These are phyloP conservation scores for Fregata magnificens DNA, from an alignment of 2,113 vertebrate species.

Conservation along the genomic window DNA sequence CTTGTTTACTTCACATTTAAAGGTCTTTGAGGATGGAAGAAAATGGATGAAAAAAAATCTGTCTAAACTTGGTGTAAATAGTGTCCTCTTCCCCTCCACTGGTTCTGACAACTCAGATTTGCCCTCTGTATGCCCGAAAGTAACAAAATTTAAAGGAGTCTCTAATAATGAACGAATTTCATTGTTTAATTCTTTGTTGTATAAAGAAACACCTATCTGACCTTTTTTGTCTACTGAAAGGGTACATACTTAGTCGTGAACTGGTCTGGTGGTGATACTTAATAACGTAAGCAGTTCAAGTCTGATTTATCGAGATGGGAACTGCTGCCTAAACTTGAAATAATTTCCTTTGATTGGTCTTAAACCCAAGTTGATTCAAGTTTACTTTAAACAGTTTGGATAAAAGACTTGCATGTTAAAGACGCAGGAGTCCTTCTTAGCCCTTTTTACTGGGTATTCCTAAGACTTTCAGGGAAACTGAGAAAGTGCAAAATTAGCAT, in stretches of 20 bases:
- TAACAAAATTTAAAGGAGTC: not conserved
- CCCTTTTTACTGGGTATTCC: not conserved
- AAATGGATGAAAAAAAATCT: not conserved
- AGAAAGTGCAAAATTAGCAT: not conserved
- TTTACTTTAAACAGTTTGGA: not conserved
- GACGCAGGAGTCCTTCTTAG: not conserved
- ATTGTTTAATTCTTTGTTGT: not conserved
- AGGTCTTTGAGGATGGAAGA: not conserved
- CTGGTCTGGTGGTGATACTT: not conserved
- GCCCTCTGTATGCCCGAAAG: not conserved
- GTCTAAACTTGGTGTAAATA: not conserved
- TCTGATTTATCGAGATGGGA: not conserved
- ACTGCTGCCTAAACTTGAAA: not conserved
- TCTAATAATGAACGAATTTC: not conserved
- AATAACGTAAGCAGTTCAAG: not conserved
- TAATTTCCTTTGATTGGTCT: not conserved
- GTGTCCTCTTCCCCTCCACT: not conserved
- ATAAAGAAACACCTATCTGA: not conserved
- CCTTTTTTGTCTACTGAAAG: not conserved
- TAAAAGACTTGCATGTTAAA: not conserved
- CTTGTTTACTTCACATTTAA: not conserved
- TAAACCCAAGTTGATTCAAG: not conserved
- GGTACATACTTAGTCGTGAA: not conserved
- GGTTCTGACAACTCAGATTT: not conserved
- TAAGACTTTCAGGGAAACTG: not conserved